Conservation (phyloP, 1,140 invertebrate species). For the Gonatopus flavifemur region DNA sequence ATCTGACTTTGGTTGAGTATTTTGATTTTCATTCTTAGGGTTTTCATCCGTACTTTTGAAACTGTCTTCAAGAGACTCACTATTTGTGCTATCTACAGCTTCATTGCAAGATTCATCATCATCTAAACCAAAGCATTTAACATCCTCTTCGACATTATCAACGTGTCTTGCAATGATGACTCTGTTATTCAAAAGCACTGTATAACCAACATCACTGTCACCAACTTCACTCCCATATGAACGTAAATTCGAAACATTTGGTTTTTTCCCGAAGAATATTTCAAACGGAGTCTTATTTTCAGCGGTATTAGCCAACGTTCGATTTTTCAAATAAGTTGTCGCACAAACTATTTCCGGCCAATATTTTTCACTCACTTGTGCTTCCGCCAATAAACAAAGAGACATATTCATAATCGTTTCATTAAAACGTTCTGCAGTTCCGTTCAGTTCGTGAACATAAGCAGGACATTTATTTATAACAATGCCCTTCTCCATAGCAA, state of each 20-base stretch:
- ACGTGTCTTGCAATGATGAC: slow-evolving; percentile 11
- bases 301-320: background rate
- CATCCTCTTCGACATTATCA: slow-evolving; percentile 20
- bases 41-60: background rate
- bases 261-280: background rate
- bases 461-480: background rate
- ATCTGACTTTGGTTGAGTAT: background rate
- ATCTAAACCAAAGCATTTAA: slow-evolving; percentile 16
- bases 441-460: background rate
- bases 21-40: background rate
- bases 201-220: background rate
- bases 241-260: background rate
- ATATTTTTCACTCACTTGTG: background rate
- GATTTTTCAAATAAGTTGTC: background rate
- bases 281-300: background rate
- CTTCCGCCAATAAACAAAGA: background rate
- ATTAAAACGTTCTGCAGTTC: background rate
- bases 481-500: background rate
- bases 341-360: background rate
- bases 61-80: background rate
- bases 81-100: background rate
- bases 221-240: background rate
- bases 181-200: background rate
- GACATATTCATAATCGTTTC: background rate
- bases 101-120: background rate